phyloP scores from a whole-genome alignment of 2,888 invertebrate species.

The Subacronicta megacephala region DNA sequence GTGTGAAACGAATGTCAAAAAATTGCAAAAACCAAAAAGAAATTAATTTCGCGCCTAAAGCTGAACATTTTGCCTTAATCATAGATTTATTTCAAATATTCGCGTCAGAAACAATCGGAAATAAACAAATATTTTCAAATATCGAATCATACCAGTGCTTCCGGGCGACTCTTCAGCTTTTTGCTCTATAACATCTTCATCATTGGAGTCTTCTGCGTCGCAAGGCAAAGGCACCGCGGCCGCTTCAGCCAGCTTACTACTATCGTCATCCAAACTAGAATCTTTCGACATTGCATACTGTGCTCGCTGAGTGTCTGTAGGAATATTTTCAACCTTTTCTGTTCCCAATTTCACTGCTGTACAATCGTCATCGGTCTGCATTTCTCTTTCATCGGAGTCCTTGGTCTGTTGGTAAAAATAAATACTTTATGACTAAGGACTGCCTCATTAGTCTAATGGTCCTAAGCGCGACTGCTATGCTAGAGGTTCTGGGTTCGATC shows the following conservation, averaged over 20 bases:
- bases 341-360: constrained; percentile 66
- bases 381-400: constrained; percentile 76
- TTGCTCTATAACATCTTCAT: constrained; percentile 31
- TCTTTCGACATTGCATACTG: constrained; percentile 14
- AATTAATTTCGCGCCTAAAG: too few species aligned
- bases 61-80: too few species aligned
- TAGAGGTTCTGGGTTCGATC: too few species aligned
- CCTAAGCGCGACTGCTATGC: too few species aligned
- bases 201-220: constrained; percentile 42
- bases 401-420: constrained; percentile 61
- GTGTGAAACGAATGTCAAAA: too few species aligned
- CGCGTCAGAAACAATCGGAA: too few species aligned
- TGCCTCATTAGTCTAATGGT: too few species aligned
- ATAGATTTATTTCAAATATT: too few species aligned
- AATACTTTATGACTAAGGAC: neutral
- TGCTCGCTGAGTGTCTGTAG: constrained; percentile 20
- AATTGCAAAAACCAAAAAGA: too few species aligned
- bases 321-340: constrained; percentile 48
- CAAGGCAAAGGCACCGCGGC: constrained; percentile 49
- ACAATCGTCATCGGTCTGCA: constrained; percentile 76
- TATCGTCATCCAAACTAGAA: constrained; percentile 34
- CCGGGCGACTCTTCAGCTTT: constrained; percentile 26
- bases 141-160: constrained; percentile 21
- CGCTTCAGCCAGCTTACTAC: constrained; percentile 38
- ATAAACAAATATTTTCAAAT: too few species aligned